Conservation (phyloP, 2,797 vertebrate species). For the Microtus obscurus region DNA sequence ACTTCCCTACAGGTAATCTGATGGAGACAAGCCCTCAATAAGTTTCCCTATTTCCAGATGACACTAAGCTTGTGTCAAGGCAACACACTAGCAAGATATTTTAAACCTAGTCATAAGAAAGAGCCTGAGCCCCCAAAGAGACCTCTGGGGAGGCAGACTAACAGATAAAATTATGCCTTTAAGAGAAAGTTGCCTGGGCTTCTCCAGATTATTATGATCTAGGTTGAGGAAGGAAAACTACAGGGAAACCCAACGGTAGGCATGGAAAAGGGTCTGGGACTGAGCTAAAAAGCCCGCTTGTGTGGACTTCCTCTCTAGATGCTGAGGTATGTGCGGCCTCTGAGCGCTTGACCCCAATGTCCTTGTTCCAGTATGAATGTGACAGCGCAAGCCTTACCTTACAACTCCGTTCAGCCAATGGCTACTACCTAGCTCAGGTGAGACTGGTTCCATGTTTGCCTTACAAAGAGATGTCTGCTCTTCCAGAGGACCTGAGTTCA, state of each 20-base stretch:
- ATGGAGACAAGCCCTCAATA: background rate
- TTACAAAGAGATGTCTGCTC: background rate
- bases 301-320: slow-evolving; percentile 64
- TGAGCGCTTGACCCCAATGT: slow-evolving; percentile 74
- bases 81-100: background rate
- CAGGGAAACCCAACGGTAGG: background rate
- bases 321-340: slow-evolving; percentile 73
- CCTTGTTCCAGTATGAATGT: slow-evolving; percentile 83
- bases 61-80: background rate
- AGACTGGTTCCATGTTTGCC: background rate
- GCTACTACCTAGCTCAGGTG: slow-evolving; percentile 84
- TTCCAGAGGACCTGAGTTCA: background rate
- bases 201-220: background rate
- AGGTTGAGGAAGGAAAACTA: background rate
- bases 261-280: background rate
- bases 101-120: background rate
- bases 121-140: background rate
- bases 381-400: slow-evolving; percentile 30
- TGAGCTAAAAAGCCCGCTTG: background rate
- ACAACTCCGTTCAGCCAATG: slow-evolving; percentile 77
- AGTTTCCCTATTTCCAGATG: background rate
- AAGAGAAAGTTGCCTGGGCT: background rate
- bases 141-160: background rate
- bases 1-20: background rate
- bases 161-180: background rate